A percentile compares a stretch with the other conserved stretches of the same genome.
These are phyloP conservation scores for Valencia hispanica DNA, from an alignment of 2,797 vertebrate species.

Conservation along the genomic window DNA sequence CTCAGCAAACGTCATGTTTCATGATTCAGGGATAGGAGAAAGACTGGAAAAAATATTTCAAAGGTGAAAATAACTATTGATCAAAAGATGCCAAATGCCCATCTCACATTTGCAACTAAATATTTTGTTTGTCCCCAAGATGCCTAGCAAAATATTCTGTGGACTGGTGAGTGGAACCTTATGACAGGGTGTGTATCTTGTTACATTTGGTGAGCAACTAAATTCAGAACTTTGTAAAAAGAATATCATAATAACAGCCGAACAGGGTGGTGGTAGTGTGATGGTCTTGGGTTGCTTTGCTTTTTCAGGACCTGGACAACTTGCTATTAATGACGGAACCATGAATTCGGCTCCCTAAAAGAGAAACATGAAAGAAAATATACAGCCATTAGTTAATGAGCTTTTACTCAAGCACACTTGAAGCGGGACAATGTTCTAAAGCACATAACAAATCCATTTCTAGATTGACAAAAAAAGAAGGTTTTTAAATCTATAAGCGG, in stretches of 20 bases:
- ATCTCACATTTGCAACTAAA: background rate
- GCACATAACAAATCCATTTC: background rate
- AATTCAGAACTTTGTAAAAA: background rate
- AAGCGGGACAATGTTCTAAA: background rate
- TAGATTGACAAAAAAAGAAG: background rate
- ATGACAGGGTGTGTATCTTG: background rate
- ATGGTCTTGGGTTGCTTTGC: constrained; percentile 3
- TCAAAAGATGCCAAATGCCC: background rate
- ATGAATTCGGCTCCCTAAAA: constrained; percentile 9
- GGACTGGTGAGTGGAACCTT: background rate
- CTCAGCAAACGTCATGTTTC: background rate
- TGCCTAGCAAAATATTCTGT: background rate
- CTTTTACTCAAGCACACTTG: background rate
- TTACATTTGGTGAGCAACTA: background rate
- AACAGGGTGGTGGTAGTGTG: background rate
- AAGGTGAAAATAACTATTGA: background rate
- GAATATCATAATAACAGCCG: background rate
- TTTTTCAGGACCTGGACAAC: constrained; percentile 6
- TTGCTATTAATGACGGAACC: background rate
- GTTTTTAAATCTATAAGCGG: background rate
- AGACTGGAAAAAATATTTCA: background rate
- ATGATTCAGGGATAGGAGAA: background rate
- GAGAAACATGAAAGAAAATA: constrained; percentile 8
- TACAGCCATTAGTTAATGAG: background rate
- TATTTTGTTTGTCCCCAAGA: background rate